phyloP scores from a whole-genome alignment of 1,140 invertebrate genomes.

The Marisa cornuarietis region DNA sequence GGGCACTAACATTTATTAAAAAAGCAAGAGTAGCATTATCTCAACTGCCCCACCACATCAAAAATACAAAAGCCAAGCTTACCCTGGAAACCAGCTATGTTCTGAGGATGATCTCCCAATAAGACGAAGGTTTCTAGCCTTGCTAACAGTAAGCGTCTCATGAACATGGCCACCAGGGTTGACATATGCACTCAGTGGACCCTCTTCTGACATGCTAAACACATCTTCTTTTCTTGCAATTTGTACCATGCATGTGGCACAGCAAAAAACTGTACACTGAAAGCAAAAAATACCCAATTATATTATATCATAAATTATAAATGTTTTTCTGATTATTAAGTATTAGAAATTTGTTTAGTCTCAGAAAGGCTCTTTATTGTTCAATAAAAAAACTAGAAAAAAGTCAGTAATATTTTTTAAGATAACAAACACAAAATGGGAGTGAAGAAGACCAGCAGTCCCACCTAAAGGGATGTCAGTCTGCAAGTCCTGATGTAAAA shows the following conservation, averaged over 20 bases:
- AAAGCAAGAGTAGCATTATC: background rate
- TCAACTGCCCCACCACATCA: background rate
- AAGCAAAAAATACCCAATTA: slow-evolving; percentile 25
- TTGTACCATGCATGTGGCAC: slow-evolving; percentile 71
- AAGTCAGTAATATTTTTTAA: no score
- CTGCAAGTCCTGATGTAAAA: no score
- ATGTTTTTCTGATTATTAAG: no score
- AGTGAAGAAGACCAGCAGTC: no score
- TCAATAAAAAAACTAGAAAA: no score
- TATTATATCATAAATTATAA: no score
- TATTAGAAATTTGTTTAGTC: no score
- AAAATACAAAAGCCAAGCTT: slow-evolving; percentile 42
- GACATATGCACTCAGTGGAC: slow-evolving; percentile 82
- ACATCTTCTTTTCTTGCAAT: slow-evolving; percentile 78
- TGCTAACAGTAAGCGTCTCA: slow-evolving; percentile 81
- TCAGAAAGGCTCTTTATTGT: no score
- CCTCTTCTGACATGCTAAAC: slow-evolving; percentile 84
- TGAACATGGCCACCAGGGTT: slow-evolving; percentile 83
- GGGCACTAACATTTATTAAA: background rate
- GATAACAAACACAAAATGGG: no score
- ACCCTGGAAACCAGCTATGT: slow-evolving; percentile 89
- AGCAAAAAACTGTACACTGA: slow-evolving; percentile 74
- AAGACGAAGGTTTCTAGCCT: slow-evolving; percentile 72
- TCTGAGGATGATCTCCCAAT: slow-evolving; percentile 73
- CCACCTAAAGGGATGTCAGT: no score